phyloP scores from a whole-genome alignment of 2,888 invertebrate species.

The Seira sanloemensis region DNA sequence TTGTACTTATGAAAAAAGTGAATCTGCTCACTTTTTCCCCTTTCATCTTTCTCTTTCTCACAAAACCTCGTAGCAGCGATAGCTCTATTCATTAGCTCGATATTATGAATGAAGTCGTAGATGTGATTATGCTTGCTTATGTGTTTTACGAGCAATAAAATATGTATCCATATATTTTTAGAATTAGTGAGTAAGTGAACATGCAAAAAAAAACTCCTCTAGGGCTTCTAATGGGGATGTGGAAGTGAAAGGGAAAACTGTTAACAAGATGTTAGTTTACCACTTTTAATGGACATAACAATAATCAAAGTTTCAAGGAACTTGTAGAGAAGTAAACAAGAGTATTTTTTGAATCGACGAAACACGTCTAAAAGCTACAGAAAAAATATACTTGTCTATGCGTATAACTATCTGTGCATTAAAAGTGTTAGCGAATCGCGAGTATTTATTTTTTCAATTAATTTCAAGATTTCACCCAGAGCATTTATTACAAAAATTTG shows the following conservation, averaged over 20 bases:
- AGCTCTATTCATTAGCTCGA: not conserved
- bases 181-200: not conserved
- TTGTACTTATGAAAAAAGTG: constrained; percentile 25
- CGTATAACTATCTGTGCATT: not conserved
- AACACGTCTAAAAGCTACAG: not conserved
- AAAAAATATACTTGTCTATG: not conserved
- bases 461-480: too few relatives aligned
- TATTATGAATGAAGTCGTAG: not conserved
- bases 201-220: constrained; percentile 50
- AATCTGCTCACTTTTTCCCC: constrained; percentile 32
- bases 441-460: not conserved
- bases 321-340: not conserved
- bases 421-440: not conserved
- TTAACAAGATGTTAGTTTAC: constrained; percentile 37
- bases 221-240: not conserved
- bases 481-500: too few relatives aligned
- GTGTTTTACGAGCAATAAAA: not conserved
- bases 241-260: constrained; percentile 51
- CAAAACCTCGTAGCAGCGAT: not conserved
- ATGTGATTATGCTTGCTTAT: not conserved
- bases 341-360: not conserved
- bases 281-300: not conserved
- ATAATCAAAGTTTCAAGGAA: not conserved
- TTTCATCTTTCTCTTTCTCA: not conserved
- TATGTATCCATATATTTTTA: constrained; percentile 11